These are phyloP conservation scores for Drosophila varians DNA, from an alignment of 1,140 invertebrate genomes.

Conservation along the genomic window DNA sequence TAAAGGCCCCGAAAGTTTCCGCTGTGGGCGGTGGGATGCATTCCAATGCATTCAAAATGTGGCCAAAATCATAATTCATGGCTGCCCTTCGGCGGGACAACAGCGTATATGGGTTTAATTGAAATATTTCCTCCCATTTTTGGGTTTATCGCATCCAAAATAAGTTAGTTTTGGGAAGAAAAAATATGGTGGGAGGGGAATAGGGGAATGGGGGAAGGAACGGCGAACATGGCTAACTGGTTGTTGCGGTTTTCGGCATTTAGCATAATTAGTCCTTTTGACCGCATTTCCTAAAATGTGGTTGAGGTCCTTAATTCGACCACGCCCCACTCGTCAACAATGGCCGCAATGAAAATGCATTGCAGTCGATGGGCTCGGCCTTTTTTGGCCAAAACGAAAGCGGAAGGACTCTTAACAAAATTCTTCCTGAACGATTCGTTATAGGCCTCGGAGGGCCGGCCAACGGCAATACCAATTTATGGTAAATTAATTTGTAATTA, in stretches of 20 bases:
- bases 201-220: neutral
- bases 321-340: conserved; percentile 3
- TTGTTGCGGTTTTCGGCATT: conserved; percentile 71
- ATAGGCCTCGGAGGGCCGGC: too few relatives aligned
- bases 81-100: conserved; percentile 15
- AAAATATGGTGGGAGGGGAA: neutral
- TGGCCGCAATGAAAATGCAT: conserved; percentile 11
- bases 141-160: conserved; percentile 60
- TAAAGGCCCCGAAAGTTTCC: conserved; percentile 40
- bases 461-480: conserved; percentile 64
- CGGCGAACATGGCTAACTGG: conserved; percentile 63
- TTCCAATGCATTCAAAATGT: conserved; percentile 20
- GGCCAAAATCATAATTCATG: conserved; percentile 73
- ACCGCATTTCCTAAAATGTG: conserved; percentile 74
- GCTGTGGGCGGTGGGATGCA: neutral
- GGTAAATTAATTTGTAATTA: conserved; percentile 83
- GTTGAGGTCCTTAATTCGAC: conserved; percentile 33
- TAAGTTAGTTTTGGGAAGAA: neutral
- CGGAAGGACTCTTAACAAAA: neutral
- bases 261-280: conserved; percentile 76
- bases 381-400: neutral
- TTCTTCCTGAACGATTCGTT: too few relatives aligned
- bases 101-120: conserved; percentile 60
- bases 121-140: conserved; percentile 69
- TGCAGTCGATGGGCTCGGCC: neutral